phyloP scores from a whole-genome alignment of 2,888 invertebrate genomes.

The Stictocephala bisonia region DNA sequence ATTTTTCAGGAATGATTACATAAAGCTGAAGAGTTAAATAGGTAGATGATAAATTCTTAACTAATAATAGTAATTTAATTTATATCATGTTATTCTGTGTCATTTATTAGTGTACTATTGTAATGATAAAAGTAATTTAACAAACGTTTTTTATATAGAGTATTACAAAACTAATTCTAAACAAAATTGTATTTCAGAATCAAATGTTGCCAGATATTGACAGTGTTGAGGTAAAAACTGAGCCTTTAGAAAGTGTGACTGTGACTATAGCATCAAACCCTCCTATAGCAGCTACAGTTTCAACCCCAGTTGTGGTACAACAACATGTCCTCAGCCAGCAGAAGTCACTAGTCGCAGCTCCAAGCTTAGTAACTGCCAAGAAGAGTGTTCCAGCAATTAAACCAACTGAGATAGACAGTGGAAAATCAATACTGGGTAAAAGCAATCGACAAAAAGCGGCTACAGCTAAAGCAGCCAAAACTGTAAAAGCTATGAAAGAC shows the following conservation, averaged over 20 bases:
- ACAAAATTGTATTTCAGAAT: slow-evolving; percentile 4
- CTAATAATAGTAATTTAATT: too few relatives aligned
- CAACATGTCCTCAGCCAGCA: slow-evolving; percentile 23
- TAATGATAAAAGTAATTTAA: too few relatives aligned
- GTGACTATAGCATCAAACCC: neutral
- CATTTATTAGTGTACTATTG: too few relatives aligned
- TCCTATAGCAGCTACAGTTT: neutral
- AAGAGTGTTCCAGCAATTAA: slow-evolving; percentile 42
- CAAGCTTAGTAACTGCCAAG: slow-evolving; percentile 20
- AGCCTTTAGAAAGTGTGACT: slow-evolving; percentile 6
- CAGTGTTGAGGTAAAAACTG: slow-evolving; percentile 30
- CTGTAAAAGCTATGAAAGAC: slow-evolving; percentile 16
- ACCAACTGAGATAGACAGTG: slow-evolving; percentile 47
- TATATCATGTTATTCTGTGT: too few relatives aligned
- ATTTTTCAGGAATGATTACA: too few relatives aligned
- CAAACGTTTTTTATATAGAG: too few relatives aligned
- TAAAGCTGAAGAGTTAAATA: too few relatives aligned
- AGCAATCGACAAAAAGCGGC: slow-evolving; percentile 26
- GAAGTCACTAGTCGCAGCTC: slow-evolving; percentile 35
- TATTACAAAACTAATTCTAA: too few relatives aligned
- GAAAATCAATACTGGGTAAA: slow-evolving; percentile 52
- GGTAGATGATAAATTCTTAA: too few relatives aligned
- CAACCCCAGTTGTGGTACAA: neutral
- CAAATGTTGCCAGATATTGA: slow-evolving; percentile 23
- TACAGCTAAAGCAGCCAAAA: slow-evolving; percentile 26